Evolutionary conservation across 2,888 invertebrate genomes (phyloP), one percentile per base, ranked within the genome.

Genomic region (Selenia dentaria): DNA sequence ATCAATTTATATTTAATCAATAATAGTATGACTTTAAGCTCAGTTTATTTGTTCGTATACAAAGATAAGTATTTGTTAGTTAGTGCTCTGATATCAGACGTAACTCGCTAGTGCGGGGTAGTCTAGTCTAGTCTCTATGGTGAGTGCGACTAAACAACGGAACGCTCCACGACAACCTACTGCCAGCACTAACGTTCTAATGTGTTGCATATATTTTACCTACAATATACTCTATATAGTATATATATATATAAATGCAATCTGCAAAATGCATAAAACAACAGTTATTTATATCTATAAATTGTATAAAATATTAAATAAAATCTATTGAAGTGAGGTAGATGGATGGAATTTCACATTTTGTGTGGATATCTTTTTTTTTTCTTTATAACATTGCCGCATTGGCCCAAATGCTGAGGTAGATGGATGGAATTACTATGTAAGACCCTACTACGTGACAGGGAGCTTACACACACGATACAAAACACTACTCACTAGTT

Each of bases 261-360:
- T 89, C 82, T 89, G 87, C 79, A 90, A 90, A 88, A 89, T 88
- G 89, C 90, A 90, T 87, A 89, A 88, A 90, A 89, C 88, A 90
- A 89, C 88, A 87, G 83, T 86, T 86, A 72, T 83, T 62, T 62
- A 59, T 88, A 88, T 84, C 89, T 90, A 90, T 89, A 90, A 89
- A 89, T 89, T 87, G 89, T 90, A 90, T 90, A 90, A 90, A 90
- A 90, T 89, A 90, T 89, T 88, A 90, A 90, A 89, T 91, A 91
- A 91, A 89, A 90, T 91, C 90, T 90, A 91, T 90, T 90, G 90
- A 92, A 92, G 91, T 93, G 93, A 93, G 93, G 93, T 93, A 93
- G 93, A 92, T 93, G 93, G 93, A 93, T 93, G 93, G 93, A 93
- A 93, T 93, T 88, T 92, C 90, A 90, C 87, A 88, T 79, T 89